Percentiles rank a stretch among this genome's conserved stretches.
Evolutionary conservation across 2,888 invertebrate species (phyloP).

Genomic region (Atethmia centrago): DNA sequence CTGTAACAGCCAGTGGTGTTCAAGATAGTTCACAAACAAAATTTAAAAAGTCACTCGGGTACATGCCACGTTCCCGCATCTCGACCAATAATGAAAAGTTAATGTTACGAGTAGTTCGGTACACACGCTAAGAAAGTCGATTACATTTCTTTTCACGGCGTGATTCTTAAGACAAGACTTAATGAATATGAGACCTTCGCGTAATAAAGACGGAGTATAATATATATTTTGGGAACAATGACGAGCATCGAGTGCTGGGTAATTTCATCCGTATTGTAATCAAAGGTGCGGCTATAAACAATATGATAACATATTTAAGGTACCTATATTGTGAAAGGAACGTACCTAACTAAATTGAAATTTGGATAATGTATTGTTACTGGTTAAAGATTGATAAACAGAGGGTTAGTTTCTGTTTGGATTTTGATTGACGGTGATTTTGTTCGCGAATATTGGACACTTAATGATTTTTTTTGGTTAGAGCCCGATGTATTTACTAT

Average conservation of each 20-base stretch:
- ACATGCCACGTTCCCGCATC: neutral
- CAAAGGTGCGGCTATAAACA: constrained; percentile 64
- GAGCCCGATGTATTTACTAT: neutral
- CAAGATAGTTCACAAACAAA: neutral
- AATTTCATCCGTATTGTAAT: constrained; percentile 67
- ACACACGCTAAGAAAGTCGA: constrained; percentile 16
- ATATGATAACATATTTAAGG: constrained; percentile 59
- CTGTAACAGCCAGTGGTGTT: neutral
- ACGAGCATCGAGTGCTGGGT: constrained; percentile 59
- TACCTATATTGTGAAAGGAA: constrained; percentile 50
- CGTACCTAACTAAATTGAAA: constrained; percentile 48
- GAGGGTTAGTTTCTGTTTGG: constrained; percentile 2
- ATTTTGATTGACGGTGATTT: constrained; percentile 13
- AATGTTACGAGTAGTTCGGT: constrained; percentile 5
- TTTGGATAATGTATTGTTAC: constrained; percentile 49
- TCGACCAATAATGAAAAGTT: neutral
- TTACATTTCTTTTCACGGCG: constrained; percentile 41
- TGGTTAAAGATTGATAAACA: constrained; percentile 35
- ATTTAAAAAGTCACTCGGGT: neutral
- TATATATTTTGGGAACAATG: constrained; percentile 65
- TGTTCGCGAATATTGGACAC: neutral
- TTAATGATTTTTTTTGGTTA: neutral
- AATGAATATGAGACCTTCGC: constrained; percentile 51
- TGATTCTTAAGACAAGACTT: constrained; percentile 44
- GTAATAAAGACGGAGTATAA: constrained; percentile 58